Evolutionary conservation across 2,113 vertebrate genomes (phyloP).

Genomic region (Lamprotornis superbus): DNA sequence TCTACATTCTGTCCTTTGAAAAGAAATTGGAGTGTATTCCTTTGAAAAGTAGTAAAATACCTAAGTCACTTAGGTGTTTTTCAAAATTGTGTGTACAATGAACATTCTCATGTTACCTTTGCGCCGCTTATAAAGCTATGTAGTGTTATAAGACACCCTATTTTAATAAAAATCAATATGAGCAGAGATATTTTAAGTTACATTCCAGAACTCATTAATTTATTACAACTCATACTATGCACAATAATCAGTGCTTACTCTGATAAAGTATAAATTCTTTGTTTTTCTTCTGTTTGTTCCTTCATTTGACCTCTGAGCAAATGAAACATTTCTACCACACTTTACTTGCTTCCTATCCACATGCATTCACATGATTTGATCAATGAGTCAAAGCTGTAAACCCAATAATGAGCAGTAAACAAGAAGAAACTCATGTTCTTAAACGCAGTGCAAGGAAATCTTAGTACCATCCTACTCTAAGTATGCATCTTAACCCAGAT

Average conservation of each 20-base stretch:
- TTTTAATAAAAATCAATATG: slow-evolving; percentile 34
- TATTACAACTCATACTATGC: slow-evolving; percentile 53
- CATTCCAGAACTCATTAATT: slow-evolving; percentile 32
- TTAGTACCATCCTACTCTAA: not conserved
- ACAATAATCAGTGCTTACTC: slow-evolving; percentile 46
- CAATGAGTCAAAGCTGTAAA: slow-evolving; percentile 49
- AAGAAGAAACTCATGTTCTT: slow-evolving; percentile 29
- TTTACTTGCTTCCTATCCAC: not conserved
- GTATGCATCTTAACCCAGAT: slow-evolving; percentile 24
- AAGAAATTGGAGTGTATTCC: not conserved
- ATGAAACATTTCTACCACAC: not conserved
- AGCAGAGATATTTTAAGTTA: slow-evolving; percentile 57
- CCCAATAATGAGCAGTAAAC: slow-evolving; percentile 15
- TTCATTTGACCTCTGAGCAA: slow-evolving; percentile 36
- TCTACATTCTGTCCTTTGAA: not conserved
- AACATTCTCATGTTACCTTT: slow-evolving; percentile 20
- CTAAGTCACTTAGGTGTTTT: slow-evolving; percentile 43
- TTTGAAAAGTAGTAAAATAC: slow-evolving; percentile 29
- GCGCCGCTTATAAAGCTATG: slow-evolving; percentile 35
- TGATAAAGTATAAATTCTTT: not conserved
- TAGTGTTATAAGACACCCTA: slow-evolving; percentile 5
- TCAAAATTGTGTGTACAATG: not conserved
- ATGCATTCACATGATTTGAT: slow-evolving; percentile 34
- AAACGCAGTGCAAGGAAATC: slow-evolving; percentile 22
- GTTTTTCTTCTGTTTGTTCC: slow-evolving; percentile 3